Base-by-base conservation (phyloP, 2,113 vertebrate genomes). In the Rhabdomys dilectus region DNA sequence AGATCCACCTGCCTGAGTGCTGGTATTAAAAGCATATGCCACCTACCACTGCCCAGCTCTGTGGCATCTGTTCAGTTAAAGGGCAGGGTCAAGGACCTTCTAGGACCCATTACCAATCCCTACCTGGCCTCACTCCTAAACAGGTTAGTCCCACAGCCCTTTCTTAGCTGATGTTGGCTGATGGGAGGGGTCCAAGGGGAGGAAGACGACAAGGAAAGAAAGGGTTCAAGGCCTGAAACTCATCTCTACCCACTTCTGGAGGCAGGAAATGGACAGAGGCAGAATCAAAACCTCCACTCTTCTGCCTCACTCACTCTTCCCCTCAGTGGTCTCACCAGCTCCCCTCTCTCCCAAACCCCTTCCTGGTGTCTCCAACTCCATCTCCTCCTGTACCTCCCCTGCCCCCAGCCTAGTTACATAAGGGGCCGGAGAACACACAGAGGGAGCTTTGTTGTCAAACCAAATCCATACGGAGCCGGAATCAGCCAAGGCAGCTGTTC, bases 361-460 rank as follows among this genome's bases (percentile, higher is more conserved):
- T 82, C 82, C 87, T 42, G 70, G 85, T 96, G 48, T 96, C 92
- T 93, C 95, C 81, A 89, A 95, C 94, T 64, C 85, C 68, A 72
- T 66, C 90, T 91, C 91, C 73, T 89, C 77, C 82, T 16, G 36
- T 39, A 88, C 70, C 92, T 81, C 77, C 60, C 85, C 78, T 51
- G 42, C 89, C 76, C 89, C 75, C 73, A 70, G 86, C 51, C 91
- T 8, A 5, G 68, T 97, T 97, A 97, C 92, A 93, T 97, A 98
- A 97, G 91, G 92, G 96, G 93, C 97, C 96, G 72, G 87, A 85
- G 92, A 94, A 95, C 95, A 97, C 97, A 98, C 97, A 98, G 98
- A 97, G 94, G 76, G 96, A 97, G 93, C 98, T 97, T 98, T 98
- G 98, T 97, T 97, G 97, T 98, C 96, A 95, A 97, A 98, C 96